Conservation (phyloP, 2,797 vertebrate genomes). For the Scolopax rusticola region DNA sequence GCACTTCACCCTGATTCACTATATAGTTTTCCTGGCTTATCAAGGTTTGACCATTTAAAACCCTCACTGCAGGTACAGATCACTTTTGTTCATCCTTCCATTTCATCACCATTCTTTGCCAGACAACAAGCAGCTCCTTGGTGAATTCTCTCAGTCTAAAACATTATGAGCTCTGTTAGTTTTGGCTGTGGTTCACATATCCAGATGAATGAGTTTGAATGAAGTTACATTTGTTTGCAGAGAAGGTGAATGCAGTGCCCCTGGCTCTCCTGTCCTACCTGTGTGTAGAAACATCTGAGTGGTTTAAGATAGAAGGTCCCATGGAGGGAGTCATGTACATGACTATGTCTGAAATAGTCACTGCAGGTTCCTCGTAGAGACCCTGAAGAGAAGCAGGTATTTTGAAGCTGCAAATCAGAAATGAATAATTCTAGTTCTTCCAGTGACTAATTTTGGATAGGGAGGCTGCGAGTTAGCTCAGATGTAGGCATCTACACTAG, state of each 20-base stretch:
- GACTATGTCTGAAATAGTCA: not conserved
- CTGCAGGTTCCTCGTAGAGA: not conserved
- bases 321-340: not conserved
- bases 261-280: not conserved
- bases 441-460: not conserved
- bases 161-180: not conserved
- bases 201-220: slow-evolving; percentile 17
- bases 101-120: not conserved
- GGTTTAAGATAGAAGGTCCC: not conserved
- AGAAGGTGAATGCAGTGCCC: not conserved
- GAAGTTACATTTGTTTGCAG: not conserved
- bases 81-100: not conserved
- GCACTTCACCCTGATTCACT: not conserved
- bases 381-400: not conserved
- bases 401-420: not conserved
- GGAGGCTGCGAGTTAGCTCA: not conserved
- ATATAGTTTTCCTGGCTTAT: not conserved
- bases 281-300: not conserved
- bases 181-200: not conserved
- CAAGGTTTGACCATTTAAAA: not conserved
- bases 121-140: not conserved
- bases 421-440: not conserved
- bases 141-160: not conserved
- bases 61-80: not conserved
- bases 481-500: not conserved